phyloP scores from a whole-genome alignment of 2,888 invertebrate species.

The Drosophila anomelani region DNA sequence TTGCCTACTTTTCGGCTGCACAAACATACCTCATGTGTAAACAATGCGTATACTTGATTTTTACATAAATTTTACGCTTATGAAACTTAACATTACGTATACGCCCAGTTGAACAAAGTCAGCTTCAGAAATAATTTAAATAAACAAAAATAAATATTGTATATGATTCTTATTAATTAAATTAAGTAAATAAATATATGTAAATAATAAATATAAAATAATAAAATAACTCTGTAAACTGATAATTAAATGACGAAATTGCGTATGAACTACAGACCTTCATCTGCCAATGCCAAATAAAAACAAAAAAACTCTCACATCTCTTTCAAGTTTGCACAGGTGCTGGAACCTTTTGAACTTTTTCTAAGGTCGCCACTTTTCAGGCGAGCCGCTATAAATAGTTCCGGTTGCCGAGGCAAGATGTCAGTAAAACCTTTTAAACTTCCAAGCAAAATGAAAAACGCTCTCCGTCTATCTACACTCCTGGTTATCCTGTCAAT shows the following conservation, averaged over 20 bases:
- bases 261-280: neutral
- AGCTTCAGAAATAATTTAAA: neutral
- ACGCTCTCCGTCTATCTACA: slow-evolving; percentile 32
- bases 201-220: neutral
- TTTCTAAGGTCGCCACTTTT: slow-evolving; percentile 4
- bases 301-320: slow-evolving; percentile 6
- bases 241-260: neutral
- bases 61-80: neutral
- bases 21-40: neutral
- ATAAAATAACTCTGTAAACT: neutral
- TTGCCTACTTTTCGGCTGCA: slow-evolving; percentile 10
- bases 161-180: neutral
- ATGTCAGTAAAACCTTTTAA: slow-evolving; percentile 8
- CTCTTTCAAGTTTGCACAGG: slow-evolving; percentile 20
- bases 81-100: neutral
- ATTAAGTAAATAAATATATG: too few relatives aligned
- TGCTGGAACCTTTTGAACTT: slow-evolving; percentile 6
- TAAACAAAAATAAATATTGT: neutral
- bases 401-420: neutral
- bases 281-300: slow-evolving; percentile 36
- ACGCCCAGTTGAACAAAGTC: neutral
- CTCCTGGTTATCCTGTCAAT: slow-evolving; percentile 39
- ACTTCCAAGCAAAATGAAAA: slow-evolving; percentile 47
- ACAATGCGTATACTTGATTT: neutral
- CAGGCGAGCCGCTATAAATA: slow-evolving; percentile 33